Evolutionary conservation across 2,888 invertebrate species (phyloP).

Genomic region (Yponomeuta cagnagella): DNA sequence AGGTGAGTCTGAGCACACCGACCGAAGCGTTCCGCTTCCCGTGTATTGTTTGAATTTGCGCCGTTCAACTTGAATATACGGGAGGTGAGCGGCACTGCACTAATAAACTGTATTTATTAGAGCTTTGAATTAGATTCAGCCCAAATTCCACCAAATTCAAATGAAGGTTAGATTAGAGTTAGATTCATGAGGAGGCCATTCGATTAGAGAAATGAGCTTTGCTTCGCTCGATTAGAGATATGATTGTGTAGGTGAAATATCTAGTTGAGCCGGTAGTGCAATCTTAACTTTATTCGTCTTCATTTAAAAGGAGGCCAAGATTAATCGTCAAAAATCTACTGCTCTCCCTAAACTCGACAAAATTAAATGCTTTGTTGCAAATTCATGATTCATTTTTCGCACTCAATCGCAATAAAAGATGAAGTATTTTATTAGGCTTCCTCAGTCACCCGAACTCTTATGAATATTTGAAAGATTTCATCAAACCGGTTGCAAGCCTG

Average conservation of each 20-base stretch:
- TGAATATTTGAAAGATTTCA: neutral
- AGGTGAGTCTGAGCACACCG: neutral
- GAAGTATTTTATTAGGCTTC: neutral
- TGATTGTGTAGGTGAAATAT: too few species aligned
- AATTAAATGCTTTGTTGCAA: neutral
- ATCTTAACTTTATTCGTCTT: too few species aligned
- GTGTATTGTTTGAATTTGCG: constrained; percentile 1
- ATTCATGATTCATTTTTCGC: neutral
- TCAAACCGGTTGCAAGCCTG: neutral
- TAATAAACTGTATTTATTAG: too few species aligned
- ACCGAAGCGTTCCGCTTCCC: neutral
- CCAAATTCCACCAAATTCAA: too few species aligned
- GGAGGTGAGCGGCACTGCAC: too few species aligned
- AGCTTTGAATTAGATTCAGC: too few species aligned
- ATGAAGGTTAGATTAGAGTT: too few species aligned
- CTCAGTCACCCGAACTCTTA: neutral
- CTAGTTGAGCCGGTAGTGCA: too few species aligned
- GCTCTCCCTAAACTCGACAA: neutral
- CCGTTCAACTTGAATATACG: neutral
- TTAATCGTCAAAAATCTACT: neutral
- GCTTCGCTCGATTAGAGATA: too few species aligned
- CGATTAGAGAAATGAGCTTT: too few species aligned
- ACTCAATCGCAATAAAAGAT: neutral
- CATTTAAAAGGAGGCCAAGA: neutral
- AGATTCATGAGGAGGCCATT: too few species aligned